Evolutionary conservation across 2,797 vertebrate species (phyloP).

Genomic region (Bradypus variegatus): DNA sequence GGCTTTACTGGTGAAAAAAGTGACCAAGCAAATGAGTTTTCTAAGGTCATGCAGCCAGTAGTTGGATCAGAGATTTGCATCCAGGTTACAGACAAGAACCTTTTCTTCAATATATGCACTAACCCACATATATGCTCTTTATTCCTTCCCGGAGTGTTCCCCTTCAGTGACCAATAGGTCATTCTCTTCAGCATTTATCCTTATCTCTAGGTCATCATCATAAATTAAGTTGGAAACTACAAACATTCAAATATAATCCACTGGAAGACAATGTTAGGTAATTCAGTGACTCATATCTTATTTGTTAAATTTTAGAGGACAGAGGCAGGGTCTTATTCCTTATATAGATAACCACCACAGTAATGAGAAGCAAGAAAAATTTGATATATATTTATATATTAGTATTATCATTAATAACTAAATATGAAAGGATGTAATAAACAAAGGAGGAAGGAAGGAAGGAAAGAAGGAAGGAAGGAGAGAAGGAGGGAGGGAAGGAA

Average conservation of each 20-base stretch:
- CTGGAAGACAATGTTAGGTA: neutral
- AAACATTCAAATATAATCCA: neutral
- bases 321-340: neutral
- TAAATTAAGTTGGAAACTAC: neutral
- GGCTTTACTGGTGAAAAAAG: neutral
- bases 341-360: neutral
- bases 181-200: neutral
- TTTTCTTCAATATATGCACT: neutral
- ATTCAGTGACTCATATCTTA: neutral
- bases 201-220: neutral
- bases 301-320: neutral
- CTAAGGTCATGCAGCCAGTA: neutral
- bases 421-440: neutral
- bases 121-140: neutral
- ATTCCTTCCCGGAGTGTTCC: neutral
- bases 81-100: neutral
- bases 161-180: neutral
- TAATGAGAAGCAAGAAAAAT: neutral
- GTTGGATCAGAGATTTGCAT: neutral
- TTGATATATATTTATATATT: neutral
- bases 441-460: too few species aligned
- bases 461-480: too few species aligned
- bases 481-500: too few species aligned
- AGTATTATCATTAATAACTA: neutral
- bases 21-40: neutral